Conservation (phyloP, 1,140 invertebrate genomes). For the Subanguina moxae region DNA sequence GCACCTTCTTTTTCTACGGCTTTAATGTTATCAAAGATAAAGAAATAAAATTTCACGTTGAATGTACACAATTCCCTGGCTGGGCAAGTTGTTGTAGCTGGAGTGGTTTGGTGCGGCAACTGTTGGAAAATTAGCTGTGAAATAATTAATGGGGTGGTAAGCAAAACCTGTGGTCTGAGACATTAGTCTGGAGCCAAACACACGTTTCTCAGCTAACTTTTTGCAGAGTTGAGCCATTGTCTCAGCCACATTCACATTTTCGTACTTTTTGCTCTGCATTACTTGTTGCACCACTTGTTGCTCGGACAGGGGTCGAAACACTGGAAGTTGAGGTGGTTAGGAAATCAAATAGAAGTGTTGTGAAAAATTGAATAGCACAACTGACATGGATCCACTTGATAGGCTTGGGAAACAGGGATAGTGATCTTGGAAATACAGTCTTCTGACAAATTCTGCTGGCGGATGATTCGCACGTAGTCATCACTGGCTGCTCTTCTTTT, state of each 20-base stretch:
- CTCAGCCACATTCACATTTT: slow-evolving; percentile 43
- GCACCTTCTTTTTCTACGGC: background rate
- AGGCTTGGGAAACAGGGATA: slow-evolving; percentile 42
- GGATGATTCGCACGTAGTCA: slow-evolving; percentile 46
- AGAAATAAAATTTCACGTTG: slow-evolving; percentile 35
- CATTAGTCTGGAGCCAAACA: slow-evolving; percentile 39
- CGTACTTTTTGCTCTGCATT: slow-evolving; percentile 45
- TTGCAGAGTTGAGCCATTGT: slow-evolving; percentile 50
- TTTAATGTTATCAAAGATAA: slow-evolving; percentile 5
- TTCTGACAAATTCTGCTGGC: slow-evolving; percentile 40
- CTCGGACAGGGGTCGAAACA: slow-evolving; percentile 44
- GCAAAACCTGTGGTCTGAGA: slow-evolving; percentile 29
- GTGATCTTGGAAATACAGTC: slow-evolving; percentile 39
- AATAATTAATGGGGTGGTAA: too few species aligned
- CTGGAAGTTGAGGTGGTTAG: slow-evolving; percentile 24
- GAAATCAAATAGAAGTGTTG: background rate
- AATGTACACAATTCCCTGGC: slow-evolving; percentile 44
- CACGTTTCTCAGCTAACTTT: slow-evolving; percentile 45
- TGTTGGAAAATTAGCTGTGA: background rate
- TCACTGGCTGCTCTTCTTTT: slow-evolving; percentile 40
- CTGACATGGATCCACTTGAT: slow-evolving; percentile 37
- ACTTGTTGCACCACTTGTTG: slow-evolving; percentile 50
- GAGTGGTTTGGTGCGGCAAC: slow-evolving; percentile 50
- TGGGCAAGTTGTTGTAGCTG: slow-evolving; percentile 42
- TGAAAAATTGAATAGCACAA: background rate